These are phyloP conservation scores for Ceratotherium simum DNA, from an alignment of 2,113 vertebrate species.

Conservation along the genomic window DNA sequence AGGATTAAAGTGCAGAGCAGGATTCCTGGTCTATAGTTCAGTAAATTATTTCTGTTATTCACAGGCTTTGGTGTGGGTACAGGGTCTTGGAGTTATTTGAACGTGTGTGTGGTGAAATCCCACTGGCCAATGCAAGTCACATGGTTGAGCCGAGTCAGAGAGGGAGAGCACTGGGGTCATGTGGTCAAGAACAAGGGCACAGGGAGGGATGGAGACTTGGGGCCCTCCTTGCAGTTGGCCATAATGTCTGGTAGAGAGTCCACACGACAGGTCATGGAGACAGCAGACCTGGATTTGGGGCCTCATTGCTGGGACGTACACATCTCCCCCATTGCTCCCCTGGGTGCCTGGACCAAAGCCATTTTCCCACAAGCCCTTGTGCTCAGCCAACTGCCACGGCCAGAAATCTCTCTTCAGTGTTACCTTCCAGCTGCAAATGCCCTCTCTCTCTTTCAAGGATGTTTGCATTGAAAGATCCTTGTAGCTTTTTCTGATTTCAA, in stretches of 20 bases:
- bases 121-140: neutral
- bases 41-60: neutral
- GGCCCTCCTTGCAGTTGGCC: neutral
- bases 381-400: neutral
- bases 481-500: neutral
- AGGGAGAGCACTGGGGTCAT: neutral
- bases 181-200: neutral
- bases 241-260: fast-evolving
- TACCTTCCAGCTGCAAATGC: neutral
- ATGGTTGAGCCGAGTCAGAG: neutral
- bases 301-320: neutral
- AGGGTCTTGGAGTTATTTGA: neutral
- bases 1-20: neutral
- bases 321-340: fast-evolving
- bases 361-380: neutral
- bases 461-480: neutral
- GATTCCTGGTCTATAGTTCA: neutral
- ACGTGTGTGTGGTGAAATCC: neutral
- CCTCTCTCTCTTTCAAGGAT: neutral
- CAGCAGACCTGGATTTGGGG: neutral
- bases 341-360: neutral
- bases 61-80: neutral
- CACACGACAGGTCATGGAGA: neutral
- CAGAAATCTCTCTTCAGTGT: neutral
- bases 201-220: neutral